These are phyloP conservation scores for Halcyon smyrnensis DNA, from an alignment of 2,797 vertebrate genomes.

Conservation along the genomic window DNA sequence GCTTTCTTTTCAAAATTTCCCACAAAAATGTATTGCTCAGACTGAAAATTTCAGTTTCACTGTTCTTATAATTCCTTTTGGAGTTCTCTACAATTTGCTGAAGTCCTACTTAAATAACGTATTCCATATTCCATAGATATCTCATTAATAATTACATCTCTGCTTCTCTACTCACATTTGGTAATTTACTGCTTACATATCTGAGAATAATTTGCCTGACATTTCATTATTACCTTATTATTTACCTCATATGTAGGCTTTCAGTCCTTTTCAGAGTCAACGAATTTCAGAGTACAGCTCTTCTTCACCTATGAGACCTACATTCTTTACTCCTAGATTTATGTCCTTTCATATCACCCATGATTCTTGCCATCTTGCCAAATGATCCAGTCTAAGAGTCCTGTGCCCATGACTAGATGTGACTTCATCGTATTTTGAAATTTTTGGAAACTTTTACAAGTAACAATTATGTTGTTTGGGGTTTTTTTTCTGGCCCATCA, in stretches of 20 bases:
- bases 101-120: background rate
- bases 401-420: background rate
- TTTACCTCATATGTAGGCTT: background rate
- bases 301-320: background rate
- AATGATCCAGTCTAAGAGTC: background rate
- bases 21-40: background rate
- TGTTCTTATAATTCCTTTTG: background rate
- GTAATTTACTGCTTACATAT: background rate
- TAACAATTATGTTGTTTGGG: background rate
- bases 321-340: background rate
- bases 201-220: background rate
- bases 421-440: background rate
- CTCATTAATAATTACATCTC: background rate
- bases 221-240: background rate
- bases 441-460: background rate
- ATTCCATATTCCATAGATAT: background rate
- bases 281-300: background rate
- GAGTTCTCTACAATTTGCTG: background rate
- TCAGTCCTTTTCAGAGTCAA: background rate
- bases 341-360: background rate
- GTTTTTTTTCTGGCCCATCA: background rate
- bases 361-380: background rate
- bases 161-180: background rate
- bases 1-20: background rate
- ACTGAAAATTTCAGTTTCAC: background rate